Evolutionary conservation across 1,140 invertebrate species (phyloP), one percentile per base, ranked within the genome.

Genomic region (Calephelis nemesis): DNA sequence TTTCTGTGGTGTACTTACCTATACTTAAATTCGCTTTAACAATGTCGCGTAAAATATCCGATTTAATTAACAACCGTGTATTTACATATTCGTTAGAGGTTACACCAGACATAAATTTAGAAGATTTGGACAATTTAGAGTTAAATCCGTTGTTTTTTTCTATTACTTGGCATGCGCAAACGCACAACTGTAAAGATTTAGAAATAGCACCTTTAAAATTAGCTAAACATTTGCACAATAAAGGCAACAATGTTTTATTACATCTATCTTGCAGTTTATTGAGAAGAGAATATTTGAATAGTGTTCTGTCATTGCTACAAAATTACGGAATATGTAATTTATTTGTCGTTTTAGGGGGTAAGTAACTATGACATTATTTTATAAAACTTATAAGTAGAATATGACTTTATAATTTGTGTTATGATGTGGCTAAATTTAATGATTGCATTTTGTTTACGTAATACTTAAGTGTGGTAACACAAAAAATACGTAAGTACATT

Each of bases 111-210:
- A 64, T 88, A 66, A 52, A 64, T 0, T 67, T 77, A 66, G 69
- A 74, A 15, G 74, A 84, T 13, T 69, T 88, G 64, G 65, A 81
- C 47, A 76, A 74, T 47, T 67, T 87, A n/a, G 45, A 74, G 0
- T 45, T 82, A 6, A 69, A 85, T 47, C 89, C 87, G 9, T 42
- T 74, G 48, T 91, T 91, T 70, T 86, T 75, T 64, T 86, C 87
- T 1, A 72, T 91, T 40, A 90, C 89, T 47, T 91, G 89, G 89
- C 89, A 91, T 64, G 82, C 89, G 5, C 82, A 79, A 47, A 50
- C 52, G 9, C 79, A 88, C 63, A 62, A 80, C 63, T 85, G 81
- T 68, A 71, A 76, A 72, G 65, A 74, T 67, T 76, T 87, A 47
- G 78, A 85, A 58, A 86, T 87, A 19, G 67, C 75, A 13, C 85